Evolutionary conservation across 2,797 vertebrate genomes (phyloP), one percentile per base, ranked within the genome.

Genomic region (Staurois parvus): DNA sequence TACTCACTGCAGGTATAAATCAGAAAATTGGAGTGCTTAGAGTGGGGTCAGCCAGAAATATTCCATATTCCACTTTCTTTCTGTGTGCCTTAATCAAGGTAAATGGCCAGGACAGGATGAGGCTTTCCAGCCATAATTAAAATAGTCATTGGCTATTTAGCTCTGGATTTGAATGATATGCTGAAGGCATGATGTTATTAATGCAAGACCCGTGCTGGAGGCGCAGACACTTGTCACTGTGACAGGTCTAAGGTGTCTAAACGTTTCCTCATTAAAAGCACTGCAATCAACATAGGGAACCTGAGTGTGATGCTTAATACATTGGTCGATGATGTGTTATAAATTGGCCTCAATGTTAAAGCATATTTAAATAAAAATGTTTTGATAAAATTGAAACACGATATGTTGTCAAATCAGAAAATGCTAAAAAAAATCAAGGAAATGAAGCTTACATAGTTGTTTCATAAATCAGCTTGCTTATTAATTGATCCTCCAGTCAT

Each of bases 231-330:
- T 64, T 64, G 21, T 64, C 59, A 64, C 59, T 64, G 21, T 64
- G 59, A 64, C 59, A 64, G 59, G 59, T 64, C 59, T 64, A 64
- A 64, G 59, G 59, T 64, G 21, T 64, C 59, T 64, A 24, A 64
- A 26, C 11, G 24, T 64, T 64, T 64, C 59, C 59, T 64, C 59
- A 64, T 64, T 64, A 64, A 64, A 64, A 64, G 59, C 59, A n/a
- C 9, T n/a, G 59, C n/a, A 64, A 64, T 64, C 59, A 64, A 64
- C 59, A 64, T 26, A 64, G 59, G 59, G 2, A 24, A 64, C 59
- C 21, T 64, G n/a, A n/a, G 59, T 26, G 59, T 24, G n/a, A 64
- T 64, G 59, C 59, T 26, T 64, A 64, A 64, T 26, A 24, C 7
- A 64, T 9, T 12, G n/a, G 59, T 24, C 59, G n/a, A 26, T 26